Conservation (phyloP, 2,888 invertebrate genomes). For the Nomada goodeniana region DNA sequence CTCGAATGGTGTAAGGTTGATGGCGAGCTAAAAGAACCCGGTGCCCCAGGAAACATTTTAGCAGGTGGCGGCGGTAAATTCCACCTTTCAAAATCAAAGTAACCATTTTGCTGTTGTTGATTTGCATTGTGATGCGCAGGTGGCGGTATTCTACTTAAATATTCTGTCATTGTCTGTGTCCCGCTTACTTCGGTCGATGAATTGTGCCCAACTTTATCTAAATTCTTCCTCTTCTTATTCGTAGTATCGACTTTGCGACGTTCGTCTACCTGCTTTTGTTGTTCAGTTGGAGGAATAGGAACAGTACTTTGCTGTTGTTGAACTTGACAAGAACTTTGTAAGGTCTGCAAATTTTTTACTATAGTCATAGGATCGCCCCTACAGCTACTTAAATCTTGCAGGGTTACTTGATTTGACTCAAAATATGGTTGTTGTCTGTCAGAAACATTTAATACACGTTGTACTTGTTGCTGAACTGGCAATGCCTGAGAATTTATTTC, state of each 20-base stretch:
- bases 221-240: constrained; percentile 87
- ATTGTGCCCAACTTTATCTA: constrained; percentile 85
- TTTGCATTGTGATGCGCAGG: constrained; percentile 89
- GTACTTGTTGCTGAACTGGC: constrained; percentile 84
- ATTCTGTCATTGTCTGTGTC: constrained; percentile 85
- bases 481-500: constrained; percentile 85
- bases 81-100: constrained; percentile 93
- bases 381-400: constrained; percentile 91
- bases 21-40: constrained; percentile 87
- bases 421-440: constrained; percentile 88
- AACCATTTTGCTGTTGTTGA: constrained; percentile 88
- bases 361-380: constrained; percentile 91
- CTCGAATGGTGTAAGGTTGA: constrained; percentile 85
- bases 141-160: constrained; percentile 88
- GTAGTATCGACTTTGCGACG: constrained; percentile 79
- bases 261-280: constrained; percentile 82
- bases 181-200: constrained; percentile 86
- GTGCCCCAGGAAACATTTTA: constrained; percentile 88
- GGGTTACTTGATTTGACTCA: constrained; percentile 87
- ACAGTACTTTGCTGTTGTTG: constrained; percentile 83
- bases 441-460: constrained; percentile 84
- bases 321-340: constrained; percentile 86
- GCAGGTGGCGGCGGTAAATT: constrained; percentile 89
- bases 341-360: constrained; percentile 89
- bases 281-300: constrained; percentile 74